phyloP scores from a whole-genome alignment of 2,113 vertebrate species.

The Halichoerus grypus region DNA sequence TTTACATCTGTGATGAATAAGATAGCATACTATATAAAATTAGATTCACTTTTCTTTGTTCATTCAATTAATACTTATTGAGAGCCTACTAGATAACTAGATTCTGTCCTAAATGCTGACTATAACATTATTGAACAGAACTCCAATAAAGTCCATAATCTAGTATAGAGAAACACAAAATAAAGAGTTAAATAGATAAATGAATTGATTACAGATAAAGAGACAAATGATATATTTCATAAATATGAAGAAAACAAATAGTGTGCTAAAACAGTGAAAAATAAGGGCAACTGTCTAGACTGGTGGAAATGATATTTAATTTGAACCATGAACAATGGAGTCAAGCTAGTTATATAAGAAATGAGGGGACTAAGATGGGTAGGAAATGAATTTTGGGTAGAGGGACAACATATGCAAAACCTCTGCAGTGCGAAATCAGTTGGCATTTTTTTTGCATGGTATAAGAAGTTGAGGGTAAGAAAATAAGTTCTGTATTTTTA shows the following conservation, averaged over 20 bases:
- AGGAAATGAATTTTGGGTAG: background rate
- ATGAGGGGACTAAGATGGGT: background rate
- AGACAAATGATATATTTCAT: background rate
- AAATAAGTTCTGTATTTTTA: background rate
- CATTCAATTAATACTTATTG: conserved; percentile 12
- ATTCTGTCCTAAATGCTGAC: background rate
- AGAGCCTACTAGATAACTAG: background rate
- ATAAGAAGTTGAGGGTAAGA: background rate
- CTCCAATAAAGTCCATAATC: background rate
- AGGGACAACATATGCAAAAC: background rate
- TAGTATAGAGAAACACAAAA: background rate
- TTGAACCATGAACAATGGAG: background rate
- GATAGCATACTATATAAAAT: background rate
- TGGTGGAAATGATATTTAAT: background rate
- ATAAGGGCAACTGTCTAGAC: background rate
- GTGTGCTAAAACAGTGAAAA: background rate
- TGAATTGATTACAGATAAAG: background rate
- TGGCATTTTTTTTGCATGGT: background rate
- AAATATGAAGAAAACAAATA: background rate
- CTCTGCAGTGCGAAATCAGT: background rate
- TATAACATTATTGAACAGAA: background rate
- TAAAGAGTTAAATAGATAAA: background rate
- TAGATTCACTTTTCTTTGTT: background rate
- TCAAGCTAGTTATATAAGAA: background rate
- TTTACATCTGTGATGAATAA: conserved; percentile 35